Conservation (phyloP, 2,888 invertebrate genomes). For the Lucinisca nassula region DNA sequence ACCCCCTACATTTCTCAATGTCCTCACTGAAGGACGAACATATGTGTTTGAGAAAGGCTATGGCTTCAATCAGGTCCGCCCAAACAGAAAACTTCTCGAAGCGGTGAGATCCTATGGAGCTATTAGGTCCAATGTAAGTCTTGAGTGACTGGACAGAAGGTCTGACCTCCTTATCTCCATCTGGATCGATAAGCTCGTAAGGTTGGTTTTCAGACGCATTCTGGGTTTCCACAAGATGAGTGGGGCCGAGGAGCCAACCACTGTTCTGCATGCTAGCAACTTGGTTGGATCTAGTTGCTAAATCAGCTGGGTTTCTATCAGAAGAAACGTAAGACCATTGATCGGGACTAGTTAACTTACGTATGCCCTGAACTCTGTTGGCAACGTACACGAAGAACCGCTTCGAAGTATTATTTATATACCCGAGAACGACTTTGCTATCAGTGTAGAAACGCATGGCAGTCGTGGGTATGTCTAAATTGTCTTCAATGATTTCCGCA, state of each 20-base stretch:
- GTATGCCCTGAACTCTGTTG: constrained; percentile 41
- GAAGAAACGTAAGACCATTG: constrained; percentile 57
- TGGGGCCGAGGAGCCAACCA: constrained; percentile 33
- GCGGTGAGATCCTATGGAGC: background rate
- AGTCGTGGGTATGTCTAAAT: constrained; percentile 11
- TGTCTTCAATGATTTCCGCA: constrained; percentile 16
- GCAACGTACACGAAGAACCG: constrained; percentile 60
- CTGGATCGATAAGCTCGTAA: background rate
- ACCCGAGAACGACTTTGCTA: constrained; percentile 53
- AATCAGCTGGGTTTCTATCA: constrained; percentile 49
- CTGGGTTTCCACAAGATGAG: background rate
- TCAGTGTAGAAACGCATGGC: constrained; percentile 45
- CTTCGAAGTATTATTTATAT: constrained; percentile 35
- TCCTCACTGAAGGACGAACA: background rate
- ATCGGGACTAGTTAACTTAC: constrained; percentile 13
- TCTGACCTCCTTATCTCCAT: background rate
- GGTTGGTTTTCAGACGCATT: background rate
- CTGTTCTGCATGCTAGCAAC: constrained; percentile 4
- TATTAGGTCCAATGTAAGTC: background rate
- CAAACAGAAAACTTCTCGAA: constrained; percentile 29
- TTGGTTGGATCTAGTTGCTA: constrained; percentile 37
- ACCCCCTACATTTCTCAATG: background rate
- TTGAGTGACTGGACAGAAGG: background rate
- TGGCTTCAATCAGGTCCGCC: background rate
- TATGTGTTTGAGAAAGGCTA: constrained; percentile 9